phyloP scores from a whole-genome alignment of 2,888 invertebrate genomes.

The Blastobasis lacticolella region DNA sequence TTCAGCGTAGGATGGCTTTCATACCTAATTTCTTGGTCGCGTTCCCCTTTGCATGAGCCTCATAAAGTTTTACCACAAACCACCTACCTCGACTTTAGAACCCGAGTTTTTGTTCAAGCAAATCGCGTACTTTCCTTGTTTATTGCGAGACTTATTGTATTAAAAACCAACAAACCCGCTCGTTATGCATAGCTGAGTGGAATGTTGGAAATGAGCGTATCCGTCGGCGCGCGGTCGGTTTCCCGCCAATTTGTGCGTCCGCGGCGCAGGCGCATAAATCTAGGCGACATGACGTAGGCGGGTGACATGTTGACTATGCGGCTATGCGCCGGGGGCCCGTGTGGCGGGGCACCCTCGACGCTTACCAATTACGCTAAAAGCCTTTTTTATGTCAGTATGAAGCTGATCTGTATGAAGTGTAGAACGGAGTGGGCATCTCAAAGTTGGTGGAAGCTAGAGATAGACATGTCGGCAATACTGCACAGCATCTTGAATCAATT shows the following conservation, averaged over 20 bases:
- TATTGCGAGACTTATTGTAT: background rate
- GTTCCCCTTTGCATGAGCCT: too few relatives aligned
- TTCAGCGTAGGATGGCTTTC: too few relatives aligned
- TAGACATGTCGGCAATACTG: too few relatives aligned
- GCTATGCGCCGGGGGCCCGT: background rate
- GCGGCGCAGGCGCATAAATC: constrained; percentile 58
- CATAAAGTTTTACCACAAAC: too few relatives aligned
- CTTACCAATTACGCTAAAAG: background rate
- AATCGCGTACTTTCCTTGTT: background rate
- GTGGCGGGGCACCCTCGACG: background rate
- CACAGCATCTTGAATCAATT: too few relatives aligned
- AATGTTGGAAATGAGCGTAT: constrained; percentile 30
- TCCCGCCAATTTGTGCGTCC: constrained; percentile 67
- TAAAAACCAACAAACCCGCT: background rate
- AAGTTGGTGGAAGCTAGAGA: too few relatives aligned
- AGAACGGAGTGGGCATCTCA: too few relatives aligned
- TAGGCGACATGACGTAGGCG: constrained; percentile 62
- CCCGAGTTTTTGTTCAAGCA: too few relatives aligned
- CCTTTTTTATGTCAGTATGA: too few relatives aligned
- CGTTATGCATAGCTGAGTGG: constrained; percentile 9
- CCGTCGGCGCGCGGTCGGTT: constrained; percentile 37
- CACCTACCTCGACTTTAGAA: too few relatives aligned
- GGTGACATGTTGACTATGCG: constrained; percentile 66
- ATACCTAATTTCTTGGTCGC: too few relatives aligned
- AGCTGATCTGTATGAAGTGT: too few relatives aligned